Percentiles rank a stretch among this genome's conserved stretches.
Conservation (phyloP, 2,797 vertebrate genomes). For the Malacoctenus gilli region DNA sequence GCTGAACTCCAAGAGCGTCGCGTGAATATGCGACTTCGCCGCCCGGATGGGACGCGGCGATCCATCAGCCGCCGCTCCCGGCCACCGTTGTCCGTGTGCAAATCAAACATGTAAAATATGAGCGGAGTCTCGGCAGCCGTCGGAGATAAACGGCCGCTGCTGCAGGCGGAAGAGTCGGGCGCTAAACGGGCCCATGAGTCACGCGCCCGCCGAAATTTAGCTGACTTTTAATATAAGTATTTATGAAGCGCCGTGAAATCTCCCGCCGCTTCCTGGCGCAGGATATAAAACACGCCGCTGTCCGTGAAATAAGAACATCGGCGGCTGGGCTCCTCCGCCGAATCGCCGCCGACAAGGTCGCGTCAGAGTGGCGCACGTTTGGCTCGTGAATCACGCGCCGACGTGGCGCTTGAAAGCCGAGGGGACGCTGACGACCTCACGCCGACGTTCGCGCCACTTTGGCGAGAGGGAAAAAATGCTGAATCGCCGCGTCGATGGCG, state of each 20-base stretch:
- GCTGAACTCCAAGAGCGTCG: too few relatives aligned
- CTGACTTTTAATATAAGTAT: conserved; percentile 67
- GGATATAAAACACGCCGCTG: conserved; percentile 51
- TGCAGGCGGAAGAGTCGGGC: conserved; percentile 32
- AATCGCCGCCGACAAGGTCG: conserved; percentile 51
- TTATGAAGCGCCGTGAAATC: conserved; percentile 67
- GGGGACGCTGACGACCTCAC: conserved; percentile 14
- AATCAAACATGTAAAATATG: conserved; percentile 61
- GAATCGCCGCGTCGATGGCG: conserved; percentile 28
- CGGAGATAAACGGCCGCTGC: conserved; percentile 54
- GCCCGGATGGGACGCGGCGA: too few relatives aligned
- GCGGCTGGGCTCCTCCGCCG: conserved; percentile 23
- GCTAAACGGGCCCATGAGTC: conserved; percentile 65
- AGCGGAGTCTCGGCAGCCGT: conserved; percentile 30
- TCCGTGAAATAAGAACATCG: conserved; percentile 63
- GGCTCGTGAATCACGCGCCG: conserved; percentile 29
- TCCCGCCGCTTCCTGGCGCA: conserved; percentile 52
- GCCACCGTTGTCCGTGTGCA: conserved; percentile 30
- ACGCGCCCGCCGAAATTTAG: conserved; percentile 49
- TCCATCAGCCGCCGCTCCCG: conserved; percentile 33
- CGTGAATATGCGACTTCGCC: too few relatives aligned
- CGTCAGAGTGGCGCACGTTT: conserved; percentile 34
- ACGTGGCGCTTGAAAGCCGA: conserved; percentile 15
- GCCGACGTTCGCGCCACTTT: conserved; percentile 1
- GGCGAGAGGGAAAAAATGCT: conserved; percentile 23